Base-by-base conservation (phyloP, 2,113 vertebrate species). In the Callipepla squamata region DNA sequence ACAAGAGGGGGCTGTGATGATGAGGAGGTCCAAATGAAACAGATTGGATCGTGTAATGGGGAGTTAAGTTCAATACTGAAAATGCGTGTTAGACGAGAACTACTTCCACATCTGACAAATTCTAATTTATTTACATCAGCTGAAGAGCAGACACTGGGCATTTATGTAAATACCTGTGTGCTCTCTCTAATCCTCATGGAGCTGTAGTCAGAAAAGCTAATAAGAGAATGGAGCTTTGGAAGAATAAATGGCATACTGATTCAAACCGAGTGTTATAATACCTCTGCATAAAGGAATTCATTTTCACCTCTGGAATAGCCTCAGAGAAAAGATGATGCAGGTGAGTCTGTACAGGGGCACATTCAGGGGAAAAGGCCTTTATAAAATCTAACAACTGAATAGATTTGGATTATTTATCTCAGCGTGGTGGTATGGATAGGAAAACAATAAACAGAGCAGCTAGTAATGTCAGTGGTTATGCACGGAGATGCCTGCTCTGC, bases 171-270 rank as follows among this genome's bases (percentile, higher is more conserved):
- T 75, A 76, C 44, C 47, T 74, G 2, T 11, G 47, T 44, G 48
- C 50, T 78, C 22, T 50, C 55, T 62, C 75, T 76, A 81, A 79
- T 73, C 58, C 36, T 89, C 2, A 4, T 0, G 1, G 78, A 89
- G 36, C 83, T 58, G 22, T 36, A 61, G 36, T 85, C 58, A n/a
- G 75, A 77, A 95, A 87, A 91, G 30, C 47, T 75, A 89, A 44
- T 44, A 75, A 77, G 38, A 68, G 70, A 70, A 50, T 11, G 76
- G 65, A 77, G 53, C 11, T 59, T 3, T 30, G 36, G 66, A 51
- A 15, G 51, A 89, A 72, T 78, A 75, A 90, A 40, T 48, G 90
- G 22, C 42, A 26, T 30, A 9, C 9, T n/a, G 20, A 42, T 79
- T 81, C 72, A 68, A 21, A 84, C 3, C 0, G 2, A 65, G 7